Percentiles rank a stretch among this genome's conserved stretches.
These are phyloP conservation scores for Brachypalpus laphriformis DNA, from an alignment of 2,888 invertebrate species.

Conservation along the genomic window DNA sequence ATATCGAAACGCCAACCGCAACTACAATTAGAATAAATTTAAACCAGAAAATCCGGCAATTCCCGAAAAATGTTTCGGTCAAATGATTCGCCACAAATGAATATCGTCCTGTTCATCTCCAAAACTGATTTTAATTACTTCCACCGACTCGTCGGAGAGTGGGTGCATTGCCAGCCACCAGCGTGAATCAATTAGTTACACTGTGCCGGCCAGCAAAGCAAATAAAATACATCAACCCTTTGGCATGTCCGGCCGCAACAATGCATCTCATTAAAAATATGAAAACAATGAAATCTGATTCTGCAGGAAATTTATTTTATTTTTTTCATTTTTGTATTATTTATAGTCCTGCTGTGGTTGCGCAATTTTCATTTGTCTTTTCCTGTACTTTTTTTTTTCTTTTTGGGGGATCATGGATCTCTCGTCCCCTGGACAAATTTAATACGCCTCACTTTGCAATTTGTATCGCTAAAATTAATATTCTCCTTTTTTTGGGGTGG, in stretches of 20 bases:
- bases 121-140: slow-evolving; percentile 61
- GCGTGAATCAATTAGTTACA: slow-evolving; percentile 60
- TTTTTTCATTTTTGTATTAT: background rate
- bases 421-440: background rate
- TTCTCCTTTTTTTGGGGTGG: background rate
- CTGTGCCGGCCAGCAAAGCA: slow-evolving; percentile 35
- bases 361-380: slow-evolving; percentile 8
- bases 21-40: slow-evolving; percentile 49
- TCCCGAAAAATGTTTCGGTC: slow-evolving; percentile 13
- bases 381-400: background rate
- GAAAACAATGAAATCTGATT: slow-evolving; percentile 60
- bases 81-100: slow-evolving; percentile 38
- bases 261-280: slow-evolving; percentile 55
- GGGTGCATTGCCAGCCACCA: background rate
- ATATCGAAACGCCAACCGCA: slow-evolving; percentile 1
- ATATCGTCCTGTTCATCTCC: slow-evolving; percentile 28
- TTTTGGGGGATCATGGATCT: background rate
- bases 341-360: slow-evolving; percentile 26
- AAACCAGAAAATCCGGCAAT: background rate
- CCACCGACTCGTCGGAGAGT: background rate
- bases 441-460: slow-evolving; percentile 28
- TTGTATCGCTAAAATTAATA: slow-evolving; percentile 50
- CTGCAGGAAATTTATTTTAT: slow-evolving; percentile 17
- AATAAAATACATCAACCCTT: slow-evolving; percentile 30
- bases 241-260: slow-evolving; percentile 5